Evolutionary conservation across 30 jellyfish, hydroid and myxozoan genomes (phyloP).

Genomic region (Rhopilema esculentum): DNA sequence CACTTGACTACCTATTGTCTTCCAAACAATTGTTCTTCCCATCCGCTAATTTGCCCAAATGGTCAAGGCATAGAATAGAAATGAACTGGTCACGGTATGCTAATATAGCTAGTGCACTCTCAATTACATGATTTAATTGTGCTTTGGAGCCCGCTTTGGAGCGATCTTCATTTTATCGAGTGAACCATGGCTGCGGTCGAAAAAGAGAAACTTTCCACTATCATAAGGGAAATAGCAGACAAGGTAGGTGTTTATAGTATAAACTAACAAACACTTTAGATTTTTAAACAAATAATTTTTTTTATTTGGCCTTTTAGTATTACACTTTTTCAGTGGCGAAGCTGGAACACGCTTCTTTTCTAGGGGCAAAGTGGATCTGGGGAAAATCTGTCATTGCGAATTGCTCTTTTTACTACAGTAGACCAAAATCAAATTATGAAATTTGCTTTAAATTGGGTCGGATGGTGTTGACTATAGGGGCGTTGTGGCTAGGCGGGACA

Average conservation of each 20-base stretch:
- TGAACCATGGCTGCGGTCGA: neutral
- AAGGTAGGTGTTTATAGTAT: neutral
- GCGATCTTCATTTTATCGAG: neutral
- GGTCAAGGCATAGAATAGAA: neutral
- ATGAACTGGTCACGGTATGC: neutral
- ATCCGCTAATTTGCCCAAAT: neutral
- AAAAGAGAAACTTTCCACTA: neutral
- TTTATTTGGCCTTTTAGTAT: neutral
- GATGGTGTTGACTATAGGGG: neutral
- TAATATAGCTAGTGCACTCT: neutral
- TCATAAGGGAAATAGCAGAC: neutral
- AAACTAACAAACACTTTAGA: neutral
- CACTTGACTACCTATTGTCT: neutral
- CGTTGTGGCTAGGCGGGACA: neutral
- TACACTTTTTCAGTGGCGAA: neutral
- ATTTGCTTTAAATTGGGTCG: neutral
- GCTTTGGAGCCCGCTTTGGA: neutral
- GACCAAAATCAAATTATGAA: neutral
- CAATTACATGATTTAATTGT: neutral
- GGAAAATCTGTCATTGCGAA: neutral
- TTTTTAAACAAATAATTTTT: no score
- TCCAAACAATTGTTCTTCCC: neutral
- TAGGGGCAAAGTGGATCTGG: neutral
- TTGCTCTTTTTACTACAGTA: neutral
- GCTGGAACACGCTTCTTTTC: neutral